Evolutionary conservation across 2,888 invertebrate genomes (phyloP).

Genomic region (Diploptera punctata): DNA sequence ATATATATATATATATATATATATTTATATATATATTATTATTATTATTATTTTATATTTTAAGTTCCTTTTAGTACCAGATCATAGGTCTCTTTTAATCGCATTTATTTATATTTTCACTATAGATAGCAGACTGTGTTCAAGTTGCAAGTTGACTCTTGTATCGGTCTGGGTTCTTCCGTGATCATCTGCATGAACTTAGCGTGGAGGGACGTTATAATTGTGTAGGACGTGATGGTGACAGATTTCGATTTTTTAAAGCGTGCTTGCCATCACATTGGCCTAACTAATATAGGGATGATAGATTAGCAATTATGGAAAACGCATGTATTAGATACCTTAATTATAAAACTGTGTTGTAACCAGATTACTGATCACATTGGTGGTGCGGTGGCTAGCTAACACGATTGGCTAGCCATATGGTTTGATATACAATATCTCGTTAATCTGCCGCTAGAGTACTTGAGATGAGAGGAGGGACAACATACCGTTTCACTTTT

Average conservation of each 20-base stretch:
- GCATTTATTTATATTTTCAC: too few relatives aligned
- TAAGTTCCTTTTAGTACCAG: too few relatives aligned
- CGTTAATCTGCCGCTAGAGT: not conserved
- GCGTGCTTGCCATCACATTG: not conserved
- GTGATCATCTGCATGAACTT: too few relatives aligned
- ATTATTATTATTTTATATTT: too few relatives aligned
- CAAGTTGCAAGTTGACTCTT: not conserved
- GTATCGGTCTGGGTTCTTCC: not conserved
- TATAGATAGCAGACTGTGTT: too few relatives aligned
- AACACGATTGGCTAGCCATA: not conserved
- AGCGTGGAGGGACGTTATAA: too few relatives aligned
- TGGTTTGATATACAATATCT: not conserved
- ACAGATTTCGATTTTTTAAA: not conserved
- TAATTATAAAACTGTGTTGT: constrained; percentile 20
- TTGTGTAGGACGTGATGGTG: not conserved
- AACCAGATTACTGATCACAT: constrained; percentile 10
- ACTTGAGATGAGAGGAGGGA: not conserved
- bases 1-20: too few relatives aligned
- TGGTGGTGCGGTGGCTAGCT: not conserved
- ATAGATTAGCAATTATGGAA: constrained; percentile 25
- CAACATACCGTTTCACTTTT: too few relatives aligned
- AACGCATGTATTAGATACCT: constrained; percentile 5
- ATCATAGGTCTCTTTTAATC: too few relatives aligned
- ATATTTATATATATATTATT: too few relatives aligned
- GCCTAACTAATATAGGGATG: constrained; percentile 11